Conservation (phyloP, 2,113 vertebrate species). For the Phainopepla nitens region DNA sequence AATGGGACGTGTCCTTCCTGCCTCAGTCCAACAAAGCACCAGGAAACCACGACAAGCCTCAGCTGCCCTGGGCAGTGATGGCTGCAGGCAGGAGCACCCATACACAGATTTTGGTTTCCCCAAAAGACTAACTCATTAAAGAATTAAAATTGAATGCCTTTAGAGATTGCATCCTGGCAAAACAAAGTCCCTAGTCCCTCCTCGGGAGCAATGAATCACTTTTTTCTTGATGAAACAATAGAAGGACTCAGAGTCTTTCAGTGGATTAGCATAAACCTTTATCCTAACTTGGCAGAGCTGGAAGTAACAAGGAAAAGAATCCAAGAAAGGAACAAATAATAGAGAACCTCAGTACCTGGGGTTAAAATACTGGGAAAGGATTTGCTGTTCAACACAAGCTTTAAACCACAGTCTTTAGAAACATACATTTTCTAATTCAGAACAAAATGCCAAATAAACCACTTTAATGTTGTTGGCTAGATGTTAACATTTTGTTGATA, state of each 20-base stretch:
- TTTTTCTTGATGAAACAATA: background rate
- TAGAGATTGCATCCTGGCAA: background rate
- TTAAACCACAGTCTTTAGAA: background rate
- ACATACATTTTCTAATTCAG: background rate
- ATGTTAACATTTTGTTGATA: background rate
- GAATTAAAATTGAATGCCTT: background rate
- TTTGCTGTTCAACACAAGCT: background rate
- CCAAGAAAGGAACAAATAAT: background rate
- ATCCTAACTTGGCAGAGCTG: background rate
- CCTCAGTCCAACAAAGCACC: background rate
- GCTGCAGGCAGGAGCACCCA: background rate
- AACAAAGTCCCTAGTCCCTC: background rate
- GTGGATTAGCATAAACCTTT: background rate
- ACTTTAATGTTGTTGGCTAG: background rate
- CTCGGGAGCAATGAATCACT: background rate
- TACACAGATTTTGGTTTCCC: background rate
- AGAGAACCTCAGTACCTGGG: background rate
- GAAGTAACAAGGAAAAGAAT: background rate
- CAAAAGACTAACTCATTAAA: background rate
- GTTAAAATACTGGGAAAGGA: background rate
- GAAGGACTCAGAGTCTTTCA: background rate
- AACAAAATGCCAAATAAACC: background rate
- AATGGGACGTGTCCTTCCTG: accelerated
- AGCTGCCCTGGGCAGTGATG: accelerated
- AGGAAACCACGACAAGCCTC: accelerated